Base-by-base conservation (phyloP, 2,113 vertebrate genomes). In the Ptyas mucosa region DNA sequence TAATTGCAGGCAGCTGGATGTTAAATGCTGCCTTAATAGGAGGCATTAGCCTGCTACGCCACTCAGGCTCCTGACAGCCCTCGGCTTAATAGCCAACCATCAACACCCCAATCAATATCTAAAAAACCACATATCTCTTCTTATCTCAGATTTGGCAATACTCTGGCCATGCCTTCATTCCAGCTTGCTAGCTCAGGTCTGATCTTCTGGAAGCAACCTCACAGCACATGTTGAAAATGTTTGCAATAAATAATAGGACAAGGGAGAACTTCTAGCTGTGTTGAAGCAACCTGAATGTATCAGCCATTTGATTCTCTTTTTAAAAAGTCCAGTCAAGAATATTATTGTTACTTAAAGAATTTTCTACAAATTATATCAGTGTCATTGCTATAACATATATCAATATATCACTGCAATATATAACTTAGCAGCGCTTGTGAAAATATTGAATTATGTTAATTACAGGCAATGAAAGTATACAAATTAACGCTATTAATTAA, bases 401-500 rank as follows among this genome's bases (percentile, higher is more conserved):
- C 64, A n/a, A 34, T 15, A 69, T 12, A 29, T 24, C 39, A 39
- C 43, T 85, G 24, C 6, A 21, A 58, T 52, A n/a, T 85, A 49
- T 53, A 89, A 34, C 46, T 52, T 52, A 51, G 54, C 75, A 57
- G 5, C 2, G 14, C 29, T 93, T 93, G 89, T 86, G 88, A 90
- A 93, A 93, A 93, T 53, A 49, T 53, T 55, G 85, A 90, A 90
- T 90, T 90, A 52, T 29, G 69, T 93, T 93, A 93, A 93, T 53
- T 90, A 87, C 54, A 64, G 26, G 46, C 54, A 86, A 11, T 12
- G 54, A 49, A 64, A 90, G 52, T 93, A 86, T 90, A 86, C 92
- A 64, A 93, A 93, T 93, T 93, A 93, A 51, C 75, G 43, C 43
- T 85, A 54, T 93, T 93, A 90, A 90, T 93, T 93, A 90, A 93